A percentile compares a stretch with the other conserved stretches of the same genome.
Evolutionary conservation across 2,888 invertebrate genomes (phyloP).

Genomic region (Ichneumoninae sp.): DNA sequence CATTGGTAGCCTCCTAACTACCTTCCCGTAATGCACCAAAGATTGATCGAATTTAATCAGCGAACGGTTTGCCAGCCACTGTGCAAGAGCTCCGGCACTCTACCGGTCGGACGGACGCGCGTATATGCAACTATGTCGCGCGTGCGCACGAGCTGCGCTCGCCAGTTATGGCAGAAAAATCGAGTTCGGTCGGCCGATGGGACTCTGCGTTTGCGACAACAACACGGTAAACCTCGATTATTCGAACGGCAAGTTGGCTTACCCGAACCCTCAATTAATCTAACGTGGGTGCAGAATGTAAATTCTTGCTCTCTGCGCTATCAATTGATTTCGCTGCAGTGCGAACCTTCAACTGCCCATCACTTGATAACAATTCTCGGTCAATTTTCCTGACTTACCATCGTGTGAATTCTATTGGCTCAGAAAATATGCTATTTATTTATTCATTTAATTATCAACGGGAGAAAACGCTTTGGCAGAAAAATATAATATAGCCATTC

Average conservation of each 20-base stretch:
- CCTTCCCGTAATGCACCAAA: conserved; percentile 55
- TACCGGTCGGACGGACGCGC: not conserved
- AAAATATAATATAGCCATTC: too few relatives aligned
- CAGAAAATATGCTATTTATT: not conserved
- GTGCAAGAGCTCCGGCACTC: conserved; percentile 4
- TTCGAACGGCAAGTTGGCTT: not conserved
- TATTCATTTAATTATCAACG: too few relatives aligned
- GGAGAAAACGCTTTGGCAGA: too few relatives aligned
- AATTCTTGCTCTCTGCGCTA: not conserved
- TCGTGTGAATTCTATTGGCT: not conserved
- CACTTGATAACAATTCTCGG: not conserved
- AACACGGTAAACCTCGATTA: not conserved
- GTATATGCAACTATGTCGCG: not conserved
- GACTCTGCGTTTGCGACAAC: not conserved
- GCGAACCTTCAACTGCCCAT: too few relatives aligned
- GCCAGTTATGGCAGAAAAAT: not conserved
- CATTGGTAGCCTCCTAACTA: conserved; percentile 44
- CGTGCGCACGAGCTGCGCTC: not conserved
- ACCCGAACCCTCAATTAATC: not conserved
- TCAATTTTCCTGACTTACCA: not conserved
- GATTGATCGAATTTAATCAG: conserved; percentile 59
- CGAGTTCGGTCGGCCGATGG: not conserved
- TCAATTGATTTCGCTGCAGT: too few relatives aligned
- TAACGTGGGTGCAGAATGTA: not conserved
- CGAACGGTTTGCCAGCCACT: conserved; percentile 42